Conservation (phyloP, 2,888 invertebrate species). For the Brachynemurus nebulosus region DNA sequence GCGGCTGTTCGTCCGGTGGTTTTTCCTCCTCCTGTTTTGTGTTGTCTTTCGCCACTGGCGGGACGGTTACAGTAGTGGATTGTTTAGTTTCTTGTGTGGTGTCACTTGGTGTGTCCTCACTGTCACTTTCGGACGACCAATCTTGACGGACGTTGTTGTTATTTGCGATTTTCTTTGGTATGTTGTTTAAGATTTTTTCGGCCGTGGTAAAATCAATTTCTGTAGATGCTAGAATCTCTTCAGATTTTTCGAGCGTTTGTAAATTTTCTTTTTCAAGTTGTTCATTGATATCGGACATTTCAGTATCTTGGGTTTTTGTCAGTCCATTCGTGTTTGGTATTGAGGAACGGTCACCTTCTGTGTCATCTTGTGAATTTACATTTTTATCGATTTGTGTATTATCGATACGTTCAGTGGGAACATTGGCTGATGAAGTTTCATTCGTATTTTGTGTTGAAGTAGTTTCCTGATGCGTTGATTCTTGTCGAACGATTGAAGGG, state of each 20-base stretch:
- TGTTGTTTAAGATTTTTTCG: slow-evolving; percentile 19
- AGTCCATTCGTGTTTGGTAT: no score
- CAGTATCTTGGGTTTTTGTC: no score
- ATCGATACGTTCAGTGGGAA: not conserved
- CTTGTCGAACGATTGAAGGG: no score
- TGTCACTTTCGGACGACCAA: slow-evolving; percentile 26
- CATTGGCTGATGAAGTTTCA: no score
- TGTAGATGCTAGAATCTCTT: slow-evolving; percentile 20
- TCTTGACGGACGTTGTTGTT: slow-evolving; percentile 20
- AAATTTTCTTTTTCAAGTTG: slow-evolving; percentile 17
- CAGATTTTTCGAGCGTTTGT: slow-evolving; percentile 16
- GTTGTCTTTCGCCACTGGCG: slow-evolving; percentile 5
- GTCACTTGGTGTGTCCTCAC: slow-evolving; percentile 21
- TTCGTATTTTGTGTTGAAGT: no score
- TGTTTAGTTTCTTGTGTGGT: slow-evolving; percentile 24
- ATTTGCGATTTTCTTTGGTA: slow-evolving; percentile 19
- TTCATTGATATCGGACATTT: no score
- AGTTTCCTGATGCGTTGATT: no score
- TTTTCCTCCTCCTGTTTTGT: slow-evolving; percentile 8
- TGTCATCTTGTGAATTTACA: slow-evolving; percentile 8
- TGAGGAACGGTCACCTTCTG: no score
- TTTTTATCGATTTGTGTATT: slow-evolving; percentile 13
- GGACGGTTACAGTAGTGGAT: slow-evolving; percentile 17
- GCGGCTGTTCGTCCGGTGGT: slow-evolving; percentile 28
- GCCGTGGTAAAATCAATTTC: slow-evolving; percentile 20